Base-by-base conservation (phyloP, 2,797 vertebrate species). In the Tapirus indicus region DNA sequence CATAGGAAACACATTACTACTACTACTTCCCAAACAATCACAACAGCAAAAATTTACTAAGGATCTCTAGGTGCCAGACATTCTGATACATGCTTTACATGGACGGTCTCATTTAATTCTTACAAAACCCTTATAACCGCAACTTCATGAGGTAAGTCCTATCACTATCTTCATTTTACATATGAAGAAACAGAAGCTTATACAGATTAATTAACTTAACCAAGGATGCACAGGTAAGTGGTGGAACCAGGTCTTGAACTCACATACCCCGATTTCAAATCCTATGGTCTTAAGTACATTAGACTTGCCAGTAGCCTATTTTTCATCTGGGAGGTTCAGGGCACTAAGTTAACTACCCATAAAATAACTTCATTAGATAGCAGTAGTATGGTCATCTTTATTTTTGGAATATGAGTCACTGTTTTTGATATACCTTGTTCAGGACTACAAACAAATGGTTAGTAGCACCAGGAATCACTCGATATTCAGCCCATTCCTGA, bases 371-470 rank as follows among this genome's bases (percentile, higher is more conserved):
- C 86, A 75, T 94, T 91, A 93, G 91, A 86, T 91, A 89, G 75
- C 3, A 90, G 75, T 56, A 10, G 52, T 58, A 86, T 38, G 77
- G 77, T 41, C 79, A 95, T 78, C n/a, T 93, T 82, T 93, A 94
- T 97, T 82, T 96, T 97, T 97, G 98, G 98, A 80, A 64, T 96
- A 75, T 78, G 93, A 97, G 87, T 95, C 93, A 97, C 52, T 82
- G 87, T 25, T 92, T 86, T 74, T 92, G 89, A 89, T 69, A 93
- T 35, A 89, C 90, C 79, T 89, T 94, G 89, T 88, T 94, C 72
- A 92, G 97, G 88, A 94, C 64, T 71, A 85, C 56, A 95, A 80
- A 83, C 66, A 79, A 92, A 90, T 60, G 44, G 58, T 66, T 44
- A 84, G 74, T 12, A 91, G 60, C 12, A 94, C 58, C 60, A 85